Evolutionary conservation across 2,113 vertebrate genomes (phyloP), one percentile per base, ranked within the genome.

Genomic region (Rhegmatorhina hoffmannsi): DNA sequence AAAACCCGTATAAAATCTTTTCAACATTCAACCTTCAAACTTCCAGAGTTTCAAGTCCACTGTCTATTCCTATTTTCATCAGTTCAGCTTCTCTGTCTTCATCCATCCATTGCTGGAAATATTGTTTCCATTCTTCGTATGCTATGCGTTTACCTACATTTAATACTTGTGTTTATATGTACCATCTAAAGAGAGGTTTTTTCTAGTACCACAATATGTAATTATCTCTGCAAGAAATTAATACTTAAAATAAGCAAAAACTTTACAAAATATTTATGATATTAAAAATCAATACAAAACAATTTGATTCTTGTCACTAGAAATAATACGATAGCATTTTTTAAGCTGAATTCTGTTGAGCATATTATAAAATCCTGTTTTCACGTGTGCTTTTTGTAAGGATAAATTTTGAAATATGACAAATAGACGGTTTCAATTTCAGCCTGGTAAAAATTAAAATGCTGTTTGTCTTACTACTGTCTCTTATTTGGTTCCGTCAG

Each of bases 361-460:
- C 23, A n/a, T 75, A 34, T 81, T 63, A 69, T 31, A 70, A 83
- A 80, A 63, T 67, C 11, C 19, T 59, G 1, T 17, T 63, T 83
- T 62, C 3, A 4, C 3, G 20, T 50, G 5, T 47, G 6, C 1
- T 49, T 62, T 11, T 47, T 59, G 6, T 4, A 1, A 17, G 34
- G 18, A 53, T 50, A 69, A 58, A 58, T 81, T 93, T 69, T 78
- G 21, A 84, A 90, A 84, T 76, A 20, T 17, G 66, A 29, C 11
- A 69, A 89, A 89, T 1, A 50, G 40, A 77, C 52, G 62, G 52
- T 58, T 87, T 91, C 31, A 33, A 17, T 94, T 94, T 94, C 46
- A 86, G 21, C n/a, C 28, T 55, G 2, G 23, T 94, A 63, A 90
- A 96, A 92, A 88, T 76, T 72, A 87, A 95, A 83, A 87, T 67